Conservation (phyloP, 2,113 vertebrate genomes). For the Anseranas semipalmata region DNA sequence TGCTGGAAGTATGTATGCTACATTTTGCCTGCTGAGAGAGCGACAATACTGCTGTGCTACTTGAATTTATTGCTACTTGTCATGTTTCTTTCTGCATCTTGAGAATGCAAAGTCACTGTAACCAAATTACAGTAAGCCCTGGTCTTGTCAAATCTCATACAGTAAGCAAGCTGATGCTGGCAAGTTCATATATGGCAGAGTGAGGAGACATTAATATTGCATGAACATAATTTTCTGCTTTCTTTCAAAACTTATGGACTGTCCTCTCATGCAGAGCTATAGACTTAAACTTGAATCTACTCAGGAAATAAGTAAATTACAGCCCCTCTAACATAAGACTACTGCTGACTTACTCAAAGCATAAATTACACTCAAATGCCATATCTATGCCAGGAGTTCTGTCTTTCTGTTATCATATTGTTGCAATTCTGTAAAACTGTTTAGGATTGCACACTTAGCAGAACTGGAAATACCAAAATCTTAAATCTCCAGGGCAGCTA, state of each 20-base stretch:
- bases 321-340: neutral
- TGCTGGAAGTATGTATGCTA: neutral
- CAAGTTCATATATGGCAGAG: neutral
- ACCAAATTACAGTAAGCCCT: neutral
- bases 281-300: neutral
- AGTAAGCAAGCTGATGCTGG: neutral
- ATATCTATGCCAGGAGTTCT: neutral
- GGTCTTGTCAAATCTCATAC: neutral
- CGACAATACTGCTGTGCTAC: neutral
- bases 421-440: neutral
- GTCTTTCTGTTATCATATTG: neutral
- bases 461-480: neutral
- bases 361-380: neutral
- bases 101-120: neutral
- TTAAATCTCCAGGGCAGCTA: neutral
- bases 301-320: rapidly evolving
- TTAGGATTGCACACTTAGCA: neutral
- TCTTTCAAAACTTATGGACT: neutral
- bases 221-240: neutral
- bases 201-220: neutral
- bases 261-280: neutral
- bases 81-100: neutral
- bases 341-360: neutral
- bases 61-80: neutral
- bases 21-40: neutral